Evolutionary conservation across 2,888 invertebrate genomes (phyloP), one percentile per base, ranked within the genome.

Genomic region (Troides helena): DNA sequence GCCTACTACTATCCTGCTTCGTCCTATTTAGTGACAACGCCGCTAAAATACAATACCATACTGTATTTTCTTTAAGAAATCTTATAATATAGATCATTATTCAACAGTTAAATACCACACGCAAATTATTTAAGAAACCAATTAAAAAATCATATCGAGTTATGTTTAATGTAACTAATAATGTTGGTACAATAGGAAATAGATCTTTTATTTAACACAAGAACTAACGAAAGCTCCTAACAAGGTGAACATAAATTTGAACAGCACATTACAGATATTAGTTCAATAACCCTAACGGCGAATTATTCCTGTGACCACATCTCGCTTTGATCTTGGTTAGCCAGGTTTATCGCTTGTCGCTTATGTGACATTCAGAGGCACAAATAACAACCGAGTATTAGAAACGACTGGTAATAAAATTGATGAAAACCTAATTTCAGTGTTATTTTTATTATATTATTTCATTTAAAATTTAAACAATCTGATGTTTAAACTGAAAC

Each of bases 1-100:
- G 78, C 77, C 64, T 62, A 62, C 57, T 23, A 58, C 57, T 65
- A 67, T 30, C 63, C 66, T 10, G 58, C 39, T 64, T 56, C 59
- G 62, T 36, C 57, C 61, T 56, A 46, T 61, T 65, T 36, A 46
- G 17, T 65, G 25, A 65, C 69, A 65, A 61, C 61, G 10, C n/a
- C 53, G 53, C 53, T 18, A 53, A 53, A 53, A n/a, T 12, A 53
- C 53, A 12, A 4, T 30, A 30, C 30, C 5, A 3, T 30, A 30
- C 5, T 53, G 2, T 53, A n/a, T 53, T 53, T n/a, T 18, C 18
- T 5, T 7, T 53, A 53, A n/a, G 18, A 46, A 46, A 12, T 3
- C n/a, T 53, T 53, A 1, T 50, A 53, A 53, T 7, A n/a, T 8
- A 18, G 18, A 53, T 7, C 8, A 53, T 53, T 53, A 53, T 53